Conservation (phyloP, 2,113 vertebrate species). For the Willisornis vidua region DNA sequence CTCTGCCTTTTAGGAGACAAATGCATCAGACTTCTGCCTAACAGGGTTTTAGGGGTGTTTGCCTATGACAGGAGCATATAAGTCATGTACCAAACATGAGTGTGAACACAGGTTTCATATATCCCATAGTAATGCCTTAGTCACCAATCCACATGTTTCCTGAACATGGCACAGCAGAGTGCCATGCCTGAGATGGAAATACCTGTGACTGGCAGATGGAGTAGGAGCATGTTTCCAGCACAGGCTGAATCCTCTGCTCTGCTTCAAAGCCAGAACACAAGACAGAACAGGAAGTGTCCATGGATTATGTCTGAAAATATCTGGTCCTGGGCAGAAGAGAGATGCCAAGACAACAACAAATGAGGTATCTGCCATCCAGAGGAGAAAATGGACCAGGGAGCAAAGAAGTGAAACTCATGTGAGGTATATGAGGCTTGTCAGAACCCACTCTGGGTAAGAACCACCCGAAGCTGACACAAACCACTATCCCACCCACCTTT, state of each 20-base stretch:
- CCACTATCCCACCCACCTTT: neutral
- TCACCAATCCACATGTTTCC: fast-evolving
- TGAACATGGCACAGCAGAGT: neutral
- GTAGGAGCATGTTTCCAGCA: neutral
- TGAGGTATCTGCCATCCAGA: neutral
- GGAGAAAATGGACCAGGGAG: neutral
- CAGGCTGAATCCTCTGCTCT: neutral
- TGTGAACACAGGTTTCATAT: neutral
- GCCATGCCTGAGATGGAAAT: neutral
- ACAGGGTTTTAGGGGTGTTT: neutral
- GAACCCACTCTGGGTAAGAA: neutral
- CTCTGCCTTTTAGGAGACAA: neutral
- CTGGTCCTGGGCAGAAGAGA: neutral
- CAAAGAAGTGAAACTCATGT: neutral
- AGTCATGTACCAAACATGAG: neutral
- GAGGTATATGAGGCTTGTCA: neutral
- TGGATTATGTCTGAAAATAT: neutral
- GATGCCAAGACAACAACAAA: neutral
- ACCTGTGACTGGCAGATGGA: neutral
- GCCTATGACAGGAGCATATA: neutral
- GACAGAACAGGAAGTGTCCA: no score
- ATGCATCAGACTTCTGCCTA: neutral
- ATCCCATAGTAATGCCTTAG: neutral
- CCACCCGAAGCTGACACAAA: neutral
- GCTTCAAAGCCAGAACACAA: neutral